A percentile compares a stretch with the other conserved stretches of the same genome.
These are phyloP conservation scores for Ataeniobius toweri DNA, from an alignment of 2,797 vertebrate genomes.

Conservation along the genomic window DNA sequence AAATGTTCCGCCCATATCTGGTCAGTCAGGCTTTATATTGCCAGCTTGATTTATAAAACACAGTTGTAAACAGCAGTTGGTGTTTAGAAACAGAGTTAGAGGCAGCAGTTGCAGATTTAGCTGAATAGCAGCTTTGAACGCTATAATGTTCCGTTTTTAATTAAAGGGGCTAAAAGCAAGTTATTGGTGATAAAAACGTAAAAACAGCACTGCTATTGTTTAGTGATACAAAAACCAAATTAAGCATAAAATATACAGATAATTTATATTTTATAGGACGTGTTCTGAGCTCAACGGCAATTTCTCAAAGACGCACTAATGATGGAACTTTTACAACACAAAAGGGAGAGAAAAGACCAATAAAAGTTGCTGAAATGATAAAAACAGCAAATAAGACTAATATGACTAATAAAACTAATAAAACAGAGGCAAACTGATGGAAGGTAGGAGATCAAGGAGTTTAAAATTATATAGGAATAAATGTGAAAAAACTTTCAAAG, in stretches of 20 bases:
- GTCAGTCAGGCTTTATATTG: neutral
- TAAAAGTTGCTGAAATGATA: too few relatives aligned
- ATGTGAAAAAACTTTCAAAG: neutral
- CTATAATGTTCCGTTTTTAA: too few relatives aligned
- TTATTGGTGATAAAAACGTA: too few relatives aligned
- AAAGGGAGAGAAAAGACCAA: too few relatives aligned
- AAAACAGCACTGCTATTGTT: too few relatives aligned
- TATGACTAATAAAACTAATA: neutral
- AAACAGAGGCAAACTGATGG: neutral
- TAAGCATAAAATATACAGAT: too few relatives aligned
- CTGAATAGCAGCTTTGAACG: neutral
- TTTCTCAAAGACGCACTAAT: neutral
- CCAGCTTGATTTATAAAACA: neutral
- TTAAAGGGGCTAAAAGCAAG: too few relatives aligned
- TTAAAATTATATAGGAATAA: neutral
- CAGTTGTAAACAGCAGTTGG: neutral
- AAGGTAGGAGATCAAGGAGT: constrained; percentile 14
- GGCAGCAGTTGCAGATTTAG: neutral
- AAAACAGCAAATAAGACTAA: neutral
- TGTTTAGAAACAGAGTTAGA: neutral
- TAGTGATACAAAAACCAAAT: too few relatives aligned
- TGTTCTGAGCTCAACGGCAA: neutral
- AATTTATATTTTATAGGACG: too few relatives aligned
- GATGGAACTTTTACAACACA: neutral
- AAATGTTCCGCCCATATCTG: neutral